Evolutionary conservation across 2,888 invertebrate genomes (phyloP).

Genomic region (Limnephilus rhombicus): DNA sequence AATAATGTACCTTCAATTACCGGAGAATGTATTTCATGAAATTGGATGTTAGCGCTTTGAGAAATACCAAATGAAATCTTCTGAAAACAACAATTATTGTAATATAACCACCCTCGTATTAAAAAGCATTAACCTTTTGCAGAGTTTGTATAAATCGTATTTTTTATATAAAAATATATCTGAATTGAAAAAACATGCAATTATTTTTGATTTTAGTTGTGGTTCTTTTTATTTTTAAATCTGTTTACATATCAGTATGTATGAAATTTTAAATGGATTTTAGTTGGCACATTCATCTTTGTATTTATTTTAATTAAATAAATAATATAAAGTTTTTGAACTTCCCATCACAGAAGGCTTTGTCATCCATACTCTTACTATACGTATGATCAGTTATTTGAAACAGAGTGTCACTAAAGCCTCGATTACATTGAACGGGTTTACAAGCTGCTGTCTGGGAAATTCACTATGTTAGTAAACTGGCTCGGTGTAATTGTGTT

Average conservation of each 20-base stretch:
- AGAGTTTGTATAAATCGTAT: neutral
- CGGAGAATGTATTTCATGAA: neutral
- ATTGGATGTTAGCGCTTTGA: neutral
- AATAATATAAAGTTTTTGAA: neutral
- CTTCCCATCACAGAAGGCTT: neutral
- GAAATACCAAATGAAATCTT: neutral
- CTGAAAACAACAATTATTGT: neutral
- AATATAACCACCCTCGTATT: neutral
- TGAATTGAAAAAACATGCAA: neutral
- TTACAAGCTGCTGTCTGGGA: no score
- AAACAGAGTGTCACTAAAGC: neutral
- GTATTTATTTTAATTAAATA: neutral
- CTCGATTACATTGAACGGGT: no score
- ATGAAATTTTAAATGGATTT: neutral
- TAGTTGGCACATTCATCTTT: neutral
- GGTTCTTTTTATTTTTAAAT: neutral
- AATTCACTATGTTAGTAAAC: no score
- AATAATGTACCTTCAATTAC: neutral
- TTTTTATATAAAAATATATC: neutral
- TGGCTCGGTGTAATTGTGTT: no score
- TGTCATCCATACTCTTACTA: neutral
- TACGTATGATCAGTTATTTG: neutral
- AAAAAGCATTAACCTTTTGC: neutral
- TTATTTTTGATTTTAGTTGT: neutral
- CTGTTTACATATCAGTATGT: neutral